Conservation (phyloP, 35 echinoderm and acorn worm species). For the Stichopus chloronotus region DNA sequence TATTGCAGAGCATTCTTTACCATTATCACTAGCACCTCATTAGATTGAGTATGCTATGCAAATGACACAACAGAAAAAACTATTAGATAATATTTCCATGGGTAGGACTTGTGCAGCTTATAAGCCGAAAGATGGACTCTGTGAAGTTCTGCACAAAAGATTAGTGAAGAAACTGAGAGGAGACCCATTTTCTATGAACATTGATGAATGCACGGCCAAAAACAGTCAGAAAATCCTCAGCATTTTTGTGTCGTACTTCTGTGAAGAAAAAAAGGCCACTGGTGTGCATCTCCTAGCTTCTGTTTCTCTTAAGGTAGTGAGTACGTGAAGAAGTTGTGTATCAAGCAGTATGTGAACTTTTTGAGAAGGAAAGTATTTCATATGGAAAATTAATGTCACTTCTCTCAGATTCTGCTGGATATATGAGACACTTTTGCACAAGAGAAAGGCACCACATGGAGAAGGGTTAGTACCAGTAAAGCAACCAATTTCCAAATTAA, state of each 20-base stretch:
- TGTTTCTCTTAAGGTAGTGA: slow-evolving; percentile 17
- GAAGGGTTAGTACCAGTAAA: no score
- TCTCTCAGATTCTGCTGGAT: slow-evolving; percentile 36
- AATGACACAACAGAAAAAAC: not conserved
- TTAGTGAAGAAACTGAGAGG: not conserved
- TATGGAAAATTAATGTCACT: slow-evolving; percentile 9
- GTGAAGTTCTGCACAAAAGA: slow-evolving; percentile 10
- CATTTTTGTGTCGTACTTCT: slow-evolving; percentile 22
- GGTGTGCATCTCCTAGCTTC: slow-evolving; percentile 35
- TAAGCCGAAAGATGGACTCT: not conserved
- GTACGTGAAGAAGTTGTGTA: slow-evolving; percentile 50
- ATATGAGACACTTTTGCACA: slow-evolving; percentile 51
- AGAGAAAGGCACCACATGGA: slow-evolving; percentile 17
- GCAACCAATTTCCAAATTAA: no score
- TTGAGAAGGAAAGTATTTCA: slow-evolving; percentile 51
- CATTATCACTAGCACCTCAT: slow-evolving; percentile 39
- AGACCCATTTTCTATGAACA: not conserved
- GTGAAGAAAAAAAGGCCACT: not conserved
- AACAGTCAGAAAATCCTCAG: not conserved
- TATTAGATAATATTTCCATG: slow-evolving; percentile 13
- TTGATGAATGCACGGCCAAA: not conserved
- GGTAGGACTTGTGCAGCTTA: not conserved
- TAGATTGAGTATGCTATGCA: not conserved
- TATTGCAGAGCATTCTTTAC: slow-evolving; percentile 39
- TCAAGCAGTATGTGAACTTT: slow-evolving; percentile 1